phyloP scores from a whole-genome alignment of 2,888 invertebrate genomes.

The Cerastis rubricosa region DNA sequence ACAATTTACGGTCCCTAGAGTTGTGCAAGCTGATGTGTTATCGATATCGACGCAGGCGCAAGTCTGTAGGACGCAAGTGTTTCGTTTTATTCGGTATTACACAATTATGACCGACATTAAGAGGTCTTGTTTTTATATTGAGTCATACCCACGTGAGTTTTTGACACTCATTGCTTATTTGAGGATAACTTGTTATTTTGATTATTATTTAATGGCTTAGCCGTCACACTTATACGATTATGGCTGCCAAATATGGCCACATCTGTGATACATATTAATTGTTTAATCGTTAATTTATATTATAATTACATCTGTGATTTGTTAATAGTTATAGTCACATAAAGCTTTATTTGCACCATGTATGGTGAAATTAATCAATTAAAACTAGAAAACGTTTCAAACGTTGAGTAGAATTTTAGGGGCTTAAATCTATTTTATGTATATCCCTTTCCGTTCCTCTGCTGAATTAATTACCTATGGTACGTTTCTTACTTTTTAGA shows the following conservation, averaged over 20 bases:
- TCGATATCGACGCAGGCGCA: constrained; percentile 41
- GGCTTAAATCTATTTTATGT: neutral
- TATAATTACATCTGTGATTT: neutral
- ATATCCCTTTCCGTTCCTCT: neutral
- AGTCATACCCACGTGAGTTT: constrained; percentile 40
- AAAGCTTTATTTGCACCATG: neutral
- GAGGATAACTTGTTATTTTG: constrained; percentile 33
- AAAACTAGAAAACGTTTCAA: neutral
- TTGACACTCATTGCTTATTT: constrained; percentile 24
- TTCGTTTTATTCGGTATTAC: constrained; percentile 49
- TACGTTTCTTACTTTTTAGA: neutral
- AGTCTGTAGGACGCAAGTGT: constrained; percentile 52
- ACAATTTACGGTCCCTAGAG: constrained; percentile 41
- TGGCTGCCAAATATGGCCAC: neutral
- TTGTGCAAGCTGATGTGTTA: constrained; percentile 60
- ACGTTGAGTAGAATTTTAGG: neutral
- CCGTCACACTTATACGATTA: neutral
- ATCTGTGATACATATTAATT: neutral
- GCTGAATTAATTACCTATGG: neutral
- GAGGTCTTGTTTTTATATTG: constrained; percentile 37
- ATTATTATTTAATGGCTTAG: constrained; percentile 17
- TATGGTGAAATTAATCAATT: neutral
- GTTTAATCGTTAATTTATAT: neutral
- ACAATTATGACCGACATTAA: constrained; percentile 48
- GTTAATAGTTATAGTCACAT: neutral